Conservation (phyloP, 2,797 vertebrate species). For the Pseudomugil tenellus region DNA sequence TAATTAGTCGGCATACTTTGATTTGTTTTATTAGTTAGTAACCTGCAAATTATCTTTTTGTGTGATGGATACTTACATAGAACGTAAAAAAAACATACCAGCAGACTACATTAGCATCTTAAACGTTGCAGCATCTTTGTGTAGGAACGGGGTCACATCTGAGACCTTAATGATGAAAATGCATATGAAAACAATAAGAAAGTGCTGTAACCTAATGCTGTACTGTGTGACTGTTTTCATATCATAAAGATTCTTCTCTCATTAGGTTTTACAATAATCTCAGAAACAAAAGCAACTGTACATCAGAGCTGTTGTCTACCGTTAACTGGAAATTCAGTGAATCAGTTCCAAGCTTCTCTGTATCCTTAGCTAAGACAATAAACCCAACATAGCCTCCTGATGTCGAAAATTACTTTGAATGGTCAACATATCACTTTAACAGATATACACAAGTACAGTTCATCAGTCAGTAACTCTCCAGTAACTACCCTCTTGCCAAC, state of each 20-base stretch:
- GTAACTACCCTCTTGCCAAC: background rate
- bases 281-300: background rate
- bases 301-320: background rate
- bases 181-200: background rate
- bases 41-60: background rate
- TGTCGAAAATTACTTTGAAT: background rate
- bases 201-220: background rate
- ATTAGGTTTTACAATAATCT: background rate
- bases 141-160: background rate
- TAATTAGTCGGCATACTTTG: background rate
- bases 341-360: background rate
- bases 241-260: background rate
- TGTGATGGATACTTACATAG: background rate
- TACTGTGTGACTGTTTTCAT: background rate
- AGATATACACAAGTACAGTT: background rate
- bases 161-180: background rate
- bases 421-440: background rate
- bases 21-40: background rate
- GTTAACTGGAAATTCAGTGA: too few relatives aligned
- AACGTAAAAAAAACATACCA: background rate
- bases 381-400: background rate
- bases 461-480: background rate
- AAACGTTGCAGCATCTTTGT: background rate
- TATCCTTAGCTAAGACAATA: background rate
- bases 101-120: background rate